These are phyloP conservation scores for Lampris megalopsis DNA, from an alignment of 2,113 vertebrate species.

Conservation along the genomic window DNA sequence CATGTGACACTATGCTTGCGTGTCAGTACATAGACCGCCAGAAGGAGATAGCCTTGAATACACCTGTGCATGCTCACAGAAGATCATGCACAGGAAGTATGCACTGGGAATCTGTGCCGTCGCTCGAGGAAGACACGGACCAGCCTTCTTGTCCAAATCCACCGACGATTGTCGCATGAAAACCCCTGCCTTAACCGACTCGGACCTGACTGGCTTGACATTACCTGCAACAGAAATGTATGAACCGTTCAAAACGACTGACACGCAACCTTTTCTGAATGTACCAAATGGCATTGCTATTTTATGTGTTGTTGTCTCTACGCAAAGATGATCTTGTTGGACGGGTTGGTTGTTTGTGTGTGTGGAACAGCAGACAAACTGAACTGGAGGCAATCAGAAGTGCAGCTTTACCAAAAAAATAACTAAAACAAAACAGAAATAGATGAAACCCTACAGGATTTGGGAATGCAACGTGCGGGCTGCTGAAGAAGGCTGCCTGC, in stretches of 20 bases:
- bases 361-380: neutral
- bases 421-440: neutral
- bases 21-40: conserved; percentile 38
- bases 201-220: conserved; percentile 46
- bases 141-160: conserved; percentile 26
- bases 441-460: neutral
- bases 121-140: conserved; percentile 37
- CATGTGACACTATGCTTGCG: conserved; percentile 17
- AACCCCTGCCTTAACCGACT: conserved; percentile 73
- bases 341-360: neutral
- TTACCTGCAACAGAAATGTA: conserved; percentile 34
- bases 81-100: conserved; percentile 46
- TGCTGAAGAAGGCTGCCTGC: neutral
- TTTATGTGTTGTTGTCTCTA: neutral
- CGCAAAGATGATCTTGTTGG: conserved; percentile 47
- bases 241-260: conserved; percentile 24
- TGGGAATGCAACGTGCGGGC: neutral
- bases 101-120: conserved; percentile 23
- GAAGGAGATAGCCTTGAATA: conserved; percentile 30
- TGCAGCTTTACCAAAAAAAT: conserved; percentile 13
- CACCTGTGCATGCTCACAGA: conserved; percentile 52
- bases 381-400: conserved; percentile 19
- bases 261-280: conserved; percentile 44
- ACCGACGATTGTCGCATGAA: conserved; percentile 71
- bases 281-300: conserved; percentile 35